These are phyloP conservation scores for Chelmon rostratus DNA, from an alignment of 2,797 vertebrate genomes.

Conservation along the genomic window DNA sequence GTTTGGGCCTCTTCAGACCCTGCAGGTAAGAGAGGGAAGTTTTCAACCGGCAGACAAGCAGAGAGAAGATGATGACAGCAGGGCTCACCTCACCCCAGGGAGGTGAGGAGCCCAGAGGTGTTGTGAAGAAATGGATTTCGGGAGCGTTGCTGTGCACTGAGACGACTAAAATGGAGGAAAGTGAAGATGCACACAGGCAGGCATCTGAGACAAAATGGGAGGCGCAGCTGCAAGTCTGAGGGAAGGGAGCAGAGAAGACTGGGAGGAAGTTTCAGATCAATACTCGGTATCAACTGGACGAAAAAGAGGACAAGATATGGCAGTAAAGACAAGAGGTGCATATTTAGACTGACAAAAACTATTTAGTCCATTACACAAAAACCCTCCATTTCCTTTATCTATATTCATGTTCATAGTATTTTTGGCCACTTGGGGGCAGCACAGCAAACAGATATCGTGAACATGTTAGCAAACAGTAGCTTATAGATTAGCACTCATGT, in stretches of 20 bases:
- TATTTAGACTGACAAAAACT: not conserved
- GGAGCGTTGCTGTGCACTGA: conserved; percentile 31
- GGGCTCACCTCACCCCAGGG: conserved; percentile 52
- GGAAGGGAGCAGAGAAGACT: not conserved
- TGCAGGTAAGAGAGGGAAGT: conserved; percentile 47
- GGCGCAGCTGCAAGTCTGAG: conserved; percentile 11
- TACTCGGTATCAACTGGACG: not conserved
- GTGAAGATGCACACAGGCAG: conserved; percentile 25
- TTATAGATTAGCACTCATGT: too few species aligned
- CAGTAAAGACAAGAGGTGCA: not conserved
- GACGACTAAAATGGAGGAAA: conserved; percentile 43
- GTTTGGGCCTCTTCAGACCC: conserved; percentile 43
- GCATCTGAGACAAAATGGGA: conserved; percentile 26
- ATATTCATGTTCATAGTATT: too few species aligned
- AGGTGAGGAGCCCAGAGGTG: conserved; percentile 52
- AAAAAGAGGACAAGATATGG: not conserved
- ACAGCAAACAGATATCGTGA: too few species aligned
- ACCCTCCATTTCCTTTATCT: not conserved
- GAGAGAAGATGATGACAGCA: conserved; percentile 56
- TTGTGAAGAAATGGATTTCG: conserved; percentile 59
- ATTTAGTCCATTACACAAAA: too few species aligned
- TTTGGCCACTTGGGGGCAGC: too few species aligned
- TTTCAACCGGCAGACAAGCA: conserved; percentile 45
- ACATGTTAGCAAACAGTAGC: too few species aligned
- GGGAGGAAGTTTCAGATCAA: conserved; percentile 19